Evolutionary conservation across 2,797 vertebrate species (phyloP).

Genomic region (Gymnoscopelus braueri): DNA sequence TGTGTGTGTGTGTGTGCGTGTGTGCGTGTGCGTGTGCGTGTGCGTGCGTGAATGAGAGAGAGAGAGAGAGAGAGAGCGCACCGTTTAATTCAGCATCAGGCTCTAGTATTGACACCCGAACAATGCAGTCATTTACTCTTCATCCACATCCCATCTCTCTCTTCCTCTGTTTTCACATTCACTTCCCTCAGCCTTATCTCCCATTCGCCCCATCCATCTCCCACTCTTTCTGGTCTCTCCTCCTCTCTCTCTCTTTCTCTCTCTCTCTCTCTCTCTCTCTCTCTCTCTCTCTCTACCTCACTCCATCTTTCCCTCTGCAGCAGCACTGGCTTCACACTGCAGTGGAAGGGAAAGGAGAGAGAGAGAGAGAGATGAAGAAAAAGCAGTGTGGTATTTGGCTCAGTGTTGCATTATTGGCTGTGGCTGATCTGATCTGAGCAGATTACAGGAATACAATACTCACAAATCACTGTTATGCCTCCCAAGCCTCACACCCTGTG

Average conservation of each 20-base stretch:
- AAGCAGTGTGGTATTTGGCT: constrained; percentile 78
- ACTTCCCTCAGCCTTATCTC: constrained; percentile 55
- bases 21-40: constrained; percentile 14
- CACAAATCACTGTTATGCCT: constrained; percentile 72
- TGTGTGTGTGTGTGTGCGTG: constrained; percentile 37
- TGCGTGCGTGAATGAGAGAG: constrained; percentile 14
- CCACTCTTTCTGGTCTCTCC: constrained; percentile 51
- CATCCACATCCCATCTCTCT: constrained; percentile 51
- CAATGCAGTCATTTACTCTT: constrained; percentile 62
- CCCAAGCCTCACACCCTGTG: constrained; percentile 52
- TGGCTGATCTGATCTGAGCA: constrained; percentile 81
- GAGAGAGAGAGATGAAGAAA: constrained; percentile 66
- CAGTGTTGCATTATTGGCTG: constrained; percentile 80
- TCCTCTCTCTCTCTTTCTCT: constrained; percentile 20
- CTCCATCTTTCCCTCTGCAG: constrained; percentile 69
- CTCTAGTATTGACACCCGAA: constrained; percentile 66
- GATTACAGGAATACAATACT: constrained; percentile 83
- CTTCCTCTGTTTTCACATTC: constrained; percentile 52
- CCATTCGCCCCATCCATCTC: constrained; percentile 64
- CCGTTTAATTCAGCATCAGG: constrained; percentile 72
- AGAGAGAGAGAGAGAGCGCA: constrained; percentile 39
- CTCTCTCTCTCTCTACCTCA: constrained; percentile 8
- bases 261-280: constrained; percentile 35
- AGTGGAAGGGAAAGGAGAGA: constrained; percentile 53
- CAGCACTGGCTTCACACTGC: constrained; percentile 66